Conservation (phyloP, 2,888 invertebrate species). For the Sialis lutaria region DNA sequence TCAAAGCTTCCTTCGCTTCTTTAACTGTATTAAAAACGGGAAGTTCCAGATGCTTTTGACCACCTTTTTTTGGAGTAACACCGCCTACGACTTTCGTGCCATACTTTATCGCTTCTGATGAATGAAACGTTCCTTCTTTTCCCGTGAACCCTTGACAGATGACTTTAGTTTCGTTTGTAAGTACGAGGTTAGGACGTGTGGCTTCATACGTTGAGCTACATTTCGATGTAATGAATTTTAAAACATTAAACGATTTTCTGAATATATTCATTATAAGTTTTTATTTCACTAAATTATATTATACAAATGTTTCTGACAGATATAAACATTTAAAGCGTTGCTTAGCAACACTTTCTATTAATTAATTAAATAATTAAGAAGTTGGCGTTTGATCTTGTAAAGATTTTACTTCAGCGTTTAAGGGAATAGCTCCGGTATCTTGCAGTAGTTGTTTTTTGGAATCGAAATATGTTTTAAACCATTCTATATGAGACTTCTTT, state of each 20-base stretch:
- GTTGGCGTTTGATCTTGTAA: no score
- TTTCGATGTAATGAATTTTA: neutral
- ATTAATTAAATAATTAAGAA: no score
- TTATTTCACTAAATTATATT: no score
- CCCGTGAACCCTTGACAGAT: conserved; percentile 72
- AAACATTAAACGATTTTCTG: neutral
- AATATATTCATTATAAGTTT: no score
- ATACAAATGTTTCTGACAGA: no score
- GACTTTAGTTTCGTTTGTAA: conserved; percentile 39
- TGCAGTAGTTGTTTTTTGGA: conserved; percentile 54
- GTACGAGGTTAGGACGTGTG: conserved; percentile 13
- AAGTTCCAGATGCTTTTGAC: conserved; percentile 49
- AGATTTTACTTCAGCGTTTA: no score
- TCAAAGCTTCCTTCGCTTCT: conserved; percentile 47
- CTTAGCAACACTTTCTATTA: no score
- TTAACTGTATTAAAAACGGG: conserved; percentile 45
- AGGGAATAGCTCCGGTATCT: conserved; percentile 39
- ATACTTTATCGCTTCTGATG: conserved; percentile 60
- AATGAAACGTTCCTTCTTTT: conserved; percentile 51
- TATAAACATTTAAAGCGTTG: no score
- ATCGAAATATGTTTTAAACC: conserved; percentile 83
- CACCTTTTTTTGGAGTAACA: conserved; percentile 63
- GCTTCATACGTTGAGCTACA: conserved; percentile 8
- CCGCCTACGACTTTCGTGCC: conserved; percentile 73
- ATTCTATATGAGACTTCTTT: conserved; percentile 75